A percentile compares a stretch with the other conserved stretches of the same genome.
phyloP scores from a whole-genome alignment of 2,888 invertebrate genomes.

The Sphaeridia pumilis region DNA sequence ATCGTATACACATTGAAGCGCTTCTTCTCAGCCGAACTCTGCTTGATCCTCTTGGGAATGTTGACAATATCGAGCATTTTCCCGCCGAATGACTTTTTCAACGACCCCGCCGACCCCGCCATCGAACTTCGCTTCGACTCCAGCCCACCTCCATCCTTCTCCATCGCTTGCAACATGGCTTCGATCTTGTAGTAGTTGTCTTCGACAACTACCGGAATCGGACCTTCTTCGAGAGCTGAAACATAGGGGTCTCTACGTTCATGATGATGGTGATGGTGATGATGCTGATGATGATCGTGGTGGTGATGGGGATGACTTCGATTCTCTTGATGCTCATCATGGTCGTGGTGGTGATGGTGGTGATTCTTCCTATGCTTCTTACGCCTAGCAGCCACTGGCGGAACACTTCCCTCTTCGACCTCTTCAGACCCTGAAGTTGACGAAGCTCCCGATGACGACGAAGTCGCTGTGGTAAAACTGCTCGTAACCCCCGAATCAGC shows the following conservation, averaged over 20 bases:
- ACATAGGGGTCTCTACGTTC: not conserved
- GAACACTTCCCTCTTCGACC: too few species aligned
- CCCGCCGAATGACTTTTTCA: conserved; percentile 3
- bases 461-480: too few species aligned
- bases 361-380: not conserved
- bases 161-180: conserved; percentile 1
- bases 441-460: too few species aligned
- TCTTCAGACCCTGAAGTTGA: too few species aligned
- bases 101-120: not conserved
- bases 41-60: conserved; percentile 28
- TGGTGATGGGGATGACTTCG: not conserved
- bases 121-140: not conserved
- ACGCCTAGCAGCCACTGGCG: too few species aligned
- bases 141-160: not conserved
- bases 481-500: too few species aligned
- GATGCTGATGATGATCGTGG: too few species aligned
- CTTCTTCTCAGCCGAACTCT: conserved; percentile 28
- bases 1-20: conserved; percentile 32
- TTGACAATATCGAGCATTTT: conserved; percentile 25
- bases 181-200: conserved; percentile 1
- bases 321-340: not conserved
- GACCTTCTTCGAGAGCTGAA: not conserved
- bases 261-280: too few species aligned
- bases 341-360: not conserved
- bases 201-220: not conserved